phyloP scores from a whole-genome alignment of 2,888 invertebrate genomes.

The Eupeodes latifasciatus region DNA sequence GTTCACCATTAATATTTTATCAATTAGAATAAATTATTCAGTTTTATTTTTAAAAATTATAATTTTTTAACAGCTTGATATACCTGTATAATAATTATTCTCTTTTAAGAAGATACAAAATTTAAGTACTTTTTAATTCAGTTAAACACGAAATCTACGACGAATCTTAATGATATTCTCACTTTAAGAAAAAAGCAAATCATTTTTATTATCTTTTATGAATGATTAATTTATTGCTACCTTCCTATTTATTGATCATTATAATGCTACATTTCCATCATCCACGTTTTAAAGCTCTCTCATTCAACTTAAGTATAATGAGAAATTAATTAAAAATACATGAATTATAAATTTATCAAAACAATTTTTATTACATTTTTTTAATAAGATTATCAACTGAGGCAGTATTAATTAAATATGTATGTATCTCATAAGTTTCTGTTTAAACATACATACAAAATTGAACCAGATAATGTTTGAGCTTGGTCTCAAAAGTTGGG shows the following conservation, averaged over 20 bases:
- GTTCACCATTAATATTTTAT: not conserved
- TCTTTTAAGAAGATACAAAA: no score
- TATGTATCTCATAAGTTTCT: not conserved
- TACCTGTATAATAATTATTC: not conserved
- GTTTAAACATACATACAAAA: not conserved
- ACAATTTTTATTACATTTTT: not conserved
- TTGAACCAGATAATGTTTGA: not conserved
- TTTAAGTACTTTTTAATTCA: no score
- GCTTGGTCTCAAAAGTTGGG: not conserved
- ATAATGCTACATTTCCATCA: not conserved
- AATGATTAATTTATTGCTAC: not conserved
- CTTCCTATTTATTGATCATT: not conserved
- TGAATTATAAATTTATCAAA: not conserved
- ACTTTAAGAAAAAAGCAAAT: not conserved
- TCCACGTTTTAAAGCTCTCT: no score
- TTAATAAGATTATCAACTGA: not conserved
- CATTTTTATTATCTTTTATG: not conserved
- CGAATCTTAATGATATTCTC: no score
- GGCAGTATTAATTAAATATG: not conserved
- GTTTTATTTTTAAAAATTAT: not conserved
- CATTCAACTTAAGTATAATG: not conserved
- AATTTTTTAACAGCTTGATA: not conserved
- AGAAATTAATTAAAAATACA: conserved; percentile 1
- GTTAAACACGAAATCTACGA: no score
- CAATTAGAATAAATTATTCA: not conserved